These are phyloP conservation scores for Ceryle rudis DNA, from an alignment of 2,797 vertebrate species.

Conservation along the genomic window DNA sequence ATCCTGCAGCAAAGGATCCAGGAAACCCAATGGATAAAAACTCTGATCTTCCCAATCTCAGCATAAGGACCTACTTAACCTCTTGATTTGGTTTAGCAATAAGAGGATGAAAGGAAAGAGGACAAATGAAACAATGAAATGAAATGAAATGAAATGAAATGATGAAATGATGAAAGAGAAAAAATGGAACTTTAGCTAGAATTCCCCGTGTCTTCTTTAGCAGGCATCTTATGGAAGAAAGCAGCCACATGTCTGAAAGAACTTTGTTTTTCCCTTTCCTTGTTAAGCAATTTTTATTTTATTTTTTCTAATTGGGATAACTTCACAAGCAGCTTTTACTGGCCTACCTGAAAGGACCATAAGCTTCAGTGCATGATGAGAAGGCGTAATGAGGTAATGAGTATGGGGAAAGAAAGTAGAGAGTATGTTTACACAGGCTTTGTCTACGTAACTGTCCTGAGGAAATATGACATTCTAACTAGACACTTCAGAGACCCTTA, in stretches of 20 bases:
- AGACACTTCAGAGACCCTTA: neutral
- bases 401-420: neutral
- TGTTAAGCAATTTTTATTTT: neutral
- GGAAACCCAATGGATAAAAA: neutral
- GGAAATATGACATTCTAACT: neutral
- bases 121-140: neutral
- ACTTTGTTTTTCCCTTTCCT: neutral
- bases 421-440: fast-evolving
- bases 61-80: neutral
- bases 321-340: neutral
- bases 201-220: neutral
- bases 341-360: neutral
- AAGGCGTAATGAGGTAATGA: neutral
- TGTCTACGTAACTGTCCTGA: neutral
- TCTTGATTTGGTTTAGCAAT: neutral
- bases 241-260: neutral
- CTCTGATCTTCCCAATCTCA: neutral
- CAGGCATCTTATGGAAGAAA: neutral
- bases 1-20: neutral
- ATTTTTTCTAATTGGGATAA: neutral
- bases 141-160: neutral
- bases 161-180: neutral
- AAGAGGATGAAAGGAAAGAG: neutral
- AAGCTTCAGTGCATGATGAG: neutral
- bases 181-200: neutral